These are phyloP conservation scores for Mungos mungo DNA, from an alignment of 2,113 vertebrate genomes.

Conservation along the genomic window DNA sequence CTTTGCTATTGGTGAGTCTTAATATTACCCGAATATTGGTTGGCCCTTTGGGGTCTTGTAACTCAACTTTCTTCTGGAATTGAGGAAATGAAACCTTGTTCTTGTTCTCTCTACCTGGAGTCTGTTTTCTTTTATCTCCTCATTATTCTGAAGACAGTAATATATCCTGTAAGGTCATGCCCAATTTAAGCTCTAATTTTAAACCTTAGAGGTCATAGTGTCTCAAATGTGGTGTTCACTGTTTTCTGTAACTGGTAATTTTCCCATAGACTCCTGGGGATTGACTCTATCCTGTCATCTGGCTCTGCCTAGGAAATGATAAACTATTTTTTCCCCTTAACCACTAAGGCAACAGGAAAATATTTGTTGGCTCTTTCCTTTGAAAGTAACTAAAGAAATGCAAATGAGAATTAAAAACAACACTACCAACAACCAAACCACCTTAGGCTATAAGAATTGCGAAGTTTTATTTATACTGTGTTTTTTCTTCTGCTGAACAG, in stretches of 20 bases:
- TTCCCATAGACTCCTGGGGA: constrained; percentile 56
- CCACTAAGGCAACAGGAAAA: constrained; percentile 65
- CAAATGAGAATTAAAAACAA: constrained; percentile 66
- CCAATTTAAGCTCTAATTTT: constrained; percentile 57
- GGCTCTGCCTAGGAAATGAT: constrained; percentile 65
- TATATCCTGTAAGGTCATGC: not conserved
- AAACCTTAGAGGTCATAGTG: constrained; percentile 40
- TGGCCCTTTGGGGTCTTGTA: not conserved
- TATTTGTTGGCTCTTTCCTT: constrained; percentile 68
- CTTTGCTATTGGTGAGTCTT: not conserved
- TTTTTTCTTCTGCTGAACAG: not conserved
- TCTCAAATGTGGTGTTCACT: constrained; percentile 58
- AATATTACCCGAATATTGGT: not conserved
- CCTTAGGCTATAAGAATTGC: constrained; percentile 47
- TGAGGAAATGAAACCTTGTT: not conserved
- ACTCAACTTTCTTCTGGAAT: not conserved
- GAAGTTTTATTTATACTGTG: constrained; percentile 30
- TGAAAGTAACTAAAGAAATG: constrained; percentile 69
- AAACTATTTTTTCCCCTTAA: constrained; percentile 60
- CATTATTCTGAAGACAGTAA: constrained; percentile 42
- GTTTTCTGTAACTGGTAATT: constrained; percentile 64
- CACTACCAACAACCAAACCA: constrained; percentile 7
- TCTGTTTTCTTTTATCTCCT: not conserved
- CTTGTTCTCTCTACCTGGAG: not conserved
- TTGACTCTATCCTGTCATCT: constrained; percentile 55